phyloP scores from a whole-genome alignment of 2,113 vertebrate species.

The Campylomormyrus tamandua region DNA sequence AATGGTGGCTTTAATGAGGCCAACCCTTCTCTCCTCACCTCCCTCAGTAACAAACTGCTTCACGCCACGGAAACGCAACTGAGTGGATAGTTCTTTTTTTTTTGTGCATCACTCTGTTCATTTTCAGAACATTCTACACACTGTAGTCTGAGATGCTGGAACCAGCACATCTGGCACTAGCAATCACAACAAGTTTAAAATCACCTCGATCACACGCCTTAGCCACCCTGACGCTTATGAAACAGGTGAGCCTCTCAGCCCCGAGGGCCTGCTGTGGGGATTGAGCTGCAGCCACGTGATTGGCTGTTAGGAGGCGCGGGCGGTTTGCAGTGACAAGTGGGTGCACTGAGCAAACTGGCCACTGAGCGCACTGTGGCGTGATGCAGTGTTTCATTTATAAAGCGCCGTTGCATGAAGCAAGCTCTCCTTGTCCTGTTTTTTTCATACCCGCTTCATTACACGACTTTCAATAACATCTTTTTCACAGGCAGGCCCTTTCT shows the following conservation, averaged over 20 bases:
- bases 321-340: neutral
- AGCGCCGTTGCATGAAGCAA: neutral
- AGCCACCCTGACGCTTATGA: neutral
- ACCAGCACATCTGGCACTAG: neutral
- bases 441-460: neutral
- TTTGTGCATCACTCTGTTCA: neutral
- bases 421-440: neutral
- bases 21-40: neutral
- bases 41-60: neutral
- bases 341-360: neutral
- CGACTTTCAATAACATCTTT: neutral
- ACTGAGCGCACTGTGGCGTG: neutral
- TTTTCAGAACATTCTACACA: neutral
- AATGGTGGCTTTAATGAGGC: neutral
- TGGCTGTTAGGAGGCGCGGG: neutral
- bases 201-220: neutral
- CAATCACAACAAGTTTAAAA: neutral
- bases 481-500: neutral
- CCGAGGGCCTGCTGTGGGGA: neutral
- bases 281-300: neutral
- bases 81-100: neutral
- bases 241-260: neutral
- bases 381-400: neutral
- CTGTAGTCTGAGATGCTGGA: neutral
- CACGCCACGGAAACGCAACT: neutral